Conservation (phyloP, 2,113 vertebrate species). For the Dunckerocampus dactyliophorus region DNA sequence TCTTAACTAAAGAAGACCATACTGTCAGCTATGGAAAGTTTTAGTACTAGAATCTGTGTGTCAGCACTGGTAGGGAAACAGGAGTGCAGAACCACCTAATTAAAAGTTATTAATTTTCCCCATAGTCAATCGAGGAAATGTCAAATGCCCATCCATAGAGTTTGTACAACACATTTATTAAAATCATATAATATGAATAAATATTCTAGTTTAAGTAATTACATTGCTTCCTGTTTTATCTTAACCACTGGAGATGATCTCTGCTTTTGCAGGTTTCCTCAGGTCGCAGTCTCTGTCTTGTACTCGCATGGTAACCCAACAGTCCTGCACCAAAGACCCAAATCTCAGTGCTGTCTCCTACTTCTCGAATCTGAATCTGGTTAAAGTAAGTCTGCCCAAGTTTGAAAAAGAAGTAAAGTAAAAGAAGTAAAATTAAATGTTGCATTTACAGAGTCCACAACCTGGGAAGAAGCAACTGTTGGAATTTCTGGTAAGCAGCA, state of each 20-base stretch:
- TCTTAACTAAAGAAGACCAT: no score
- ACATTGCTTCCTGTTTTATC: neutral
- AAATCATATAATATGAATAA: no score
- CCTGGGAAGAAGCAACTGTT: constrained; percentile 21
- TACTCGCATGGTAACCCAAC: constrained; percentile 53
- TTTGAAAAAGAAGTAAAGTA: neutral
- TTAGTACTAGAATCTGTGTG: no score
- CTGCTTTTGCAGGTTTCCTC: constrained; percentile 62
- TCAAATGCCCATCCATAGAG: no score
- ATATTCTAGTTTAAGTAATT: no score
- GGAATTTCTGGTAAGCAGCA: constrained; percentile 55
- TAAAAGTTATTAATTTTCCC: no score
- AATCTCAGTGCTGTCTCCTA: constrained; percentile 60
- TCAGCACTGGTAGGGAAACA: no score
- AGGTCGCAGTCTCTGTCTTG: constrained; percentile 64
- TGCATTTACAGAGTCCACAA: constrained; percentile 58
- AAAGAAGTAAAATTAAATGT: neutral
- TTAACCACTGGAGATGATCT: neutral
- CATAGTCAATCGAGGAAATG: no score
- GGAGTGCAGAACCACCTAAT: no score
- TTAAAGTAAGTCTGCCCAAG: constrained; percentile 49
- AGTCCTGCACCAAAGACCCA: constrained; percentile 60
- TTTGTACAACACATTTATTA: neutral
- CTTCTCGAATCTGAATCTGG: constrained; percentile 54
- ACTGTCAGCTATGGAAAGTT: no score